phyloP scores from a whole-genome alignment of 2,888 invertebrate species.

The Agrochola lota region DNA sequence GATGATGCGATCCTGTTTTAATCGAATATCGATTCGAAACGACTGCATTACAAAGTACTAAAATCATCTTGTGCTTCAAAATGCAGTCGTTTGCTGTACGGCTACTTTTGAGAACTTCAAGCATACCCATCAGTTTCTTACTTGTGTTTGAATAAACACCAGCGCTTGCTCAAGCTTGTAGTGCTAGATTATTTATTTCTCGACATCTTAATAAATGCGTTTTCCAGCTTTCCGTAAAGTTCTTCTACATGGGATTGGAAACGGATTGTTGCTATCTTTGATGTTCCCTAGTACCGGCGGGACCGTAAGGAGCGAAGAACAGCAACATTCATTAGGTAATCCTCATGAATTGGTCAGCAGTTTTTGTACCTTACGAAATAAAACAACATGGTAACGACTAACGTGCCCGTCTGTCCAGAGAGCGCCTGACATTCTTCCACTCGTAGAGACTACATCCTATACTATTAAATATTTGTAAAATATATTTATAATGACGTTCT shows the following conservation, averaged over 20 bases:
- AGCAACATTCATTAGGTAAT: background rate
- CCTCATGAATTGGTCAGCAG: background rate
- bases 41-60: background rate
- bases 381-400: background rate
- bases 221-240: background rate
- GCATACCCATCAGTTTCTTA: no score
- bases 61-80: background rate
- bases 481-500: no score
- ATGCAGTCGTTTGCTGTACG: background rate
- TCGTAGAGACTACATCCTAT: background rate
- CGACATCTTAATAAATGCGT: background rate
- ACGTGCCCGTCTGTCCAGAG: no score
- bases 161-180: background rate
- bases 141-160: background rate
- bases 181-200: background rate
- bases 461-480: no score
- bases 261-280: background rate
- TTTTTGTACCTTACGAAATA: background rate
- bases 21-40: slow-evolving; percentile 15
- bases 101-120: background rate
- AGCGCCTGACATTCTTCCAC: background rate
- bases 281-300: background rate
- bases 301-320: background rate
- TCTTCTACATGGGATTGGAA: background rate
- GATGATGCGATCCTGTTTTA: background rate